Evolutionary conservation across 2,113 vertebrate genomes (phyloP).

Genomic region (Taxidea taxus): DNA sequence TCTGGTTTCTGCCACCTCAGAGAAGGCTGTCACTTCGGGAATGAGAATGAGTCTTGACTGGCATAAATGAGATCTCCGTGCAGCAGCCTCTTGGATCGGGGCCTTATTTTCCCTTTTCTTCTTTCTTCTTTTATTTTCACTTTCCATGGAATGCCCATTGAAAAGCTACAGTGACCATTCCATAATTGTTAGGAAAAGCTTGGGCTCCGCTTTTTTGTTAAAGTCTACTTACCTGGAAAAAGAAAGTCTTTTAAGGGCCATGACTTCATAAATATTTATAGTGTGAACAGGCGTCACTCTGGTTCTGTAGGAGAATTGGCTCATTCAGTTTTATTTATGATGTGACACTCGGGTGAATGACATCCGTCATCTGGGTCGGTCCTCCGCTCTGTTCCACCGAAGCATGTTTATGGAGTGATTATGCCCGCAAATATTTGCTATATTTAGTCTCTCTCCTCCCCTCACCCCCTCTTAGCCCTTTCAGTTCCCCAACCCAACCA

Average conservation of each 20-base stretch:
- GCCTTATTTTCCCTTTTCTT: not conserved
- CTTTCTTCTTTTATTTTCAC: slow-evolving; percentile 39
- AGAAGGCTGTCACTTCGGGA: slow-evolving; percentile 51
- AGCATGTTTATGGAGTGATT: slow-evolving; percentile 53
- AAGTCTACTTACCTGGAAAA: slow-evolving; percentile 64
- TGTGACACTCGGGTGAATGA: slow-evolving; percentile 64
- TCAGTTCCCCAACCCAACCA: slow-evolving; percentile 20
- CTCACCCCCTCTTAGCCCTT: not conserved
- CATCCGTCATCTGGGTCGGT: slow-evolving; percentile 47
- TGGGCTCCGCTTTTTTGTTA: slow-evolving; percentile 68
- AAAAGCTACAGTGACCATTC: slow-evolving; percentile 27
- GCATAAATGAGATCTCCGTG: not conserved
- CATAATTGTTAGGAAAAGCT: slow-evolving; percentile 36
- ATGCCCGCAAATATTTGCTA: slow-evolving; percentile 54
- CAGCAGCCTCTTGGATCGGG: not conserved
- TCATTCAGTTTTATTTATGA: slow-evolving; percentile 67
- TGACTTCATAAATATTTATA: slow-evolving; percentile 74
- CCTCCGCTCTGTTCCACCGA: slow-evolving; percentile 5
- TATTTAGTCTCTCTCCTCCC: slow-evolving; percentile 54
- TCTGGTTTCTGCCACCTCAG: not conserved
- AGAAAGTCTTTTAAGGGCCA: slow-evolving; percentile 47
- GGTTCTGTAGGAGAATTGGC: slow-evolving; percentile 49
- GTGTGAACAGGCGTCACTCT: slow-evolving; percentile 40
- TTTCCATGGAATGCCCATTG: slow-evolving; percentile 41
- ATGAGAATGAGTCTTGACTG: slow-evolving; percentile 49